Evolutionary conservation across 2,888 invertebrate genomes (phyloP), one percentile per base, ranked within the genome.

Genomic region (Cryptocephalus moraei): DNA sequence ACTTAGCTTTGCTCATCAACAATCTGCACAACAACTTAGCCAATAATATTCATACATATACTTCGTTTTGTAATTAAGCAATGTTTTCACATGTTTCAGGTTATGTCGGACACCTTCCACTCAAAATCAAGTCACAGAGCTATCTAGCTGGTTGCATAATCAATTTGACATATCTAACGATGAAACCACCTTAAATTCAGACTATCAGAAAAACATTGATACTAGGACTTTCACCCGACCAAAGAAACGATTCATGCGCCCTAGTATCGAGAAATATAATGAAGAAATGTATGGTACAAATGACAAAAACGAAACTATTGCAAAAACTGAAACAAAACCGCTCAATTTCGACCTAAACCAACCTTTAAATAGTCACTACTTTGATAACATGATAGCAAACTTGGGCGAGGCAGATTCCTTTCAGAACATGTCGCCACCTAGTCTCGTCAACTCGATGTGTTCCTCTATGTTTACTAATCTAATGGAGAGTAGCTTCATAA

Each of bases 191-290:
- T 41, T 49, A 39, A 22, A 41, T 22, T 32, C 31, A 40, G 12
- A 36, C 3, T n/a, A 36, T 36, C 36, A 36, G 72, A 76, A 62
- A 75, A 71, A 73, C 51, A 78, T 84, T 59, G 83, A 84, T 62
- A 80, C 82, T 0, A 73, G 84, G 58, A 84, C 84, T 9, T 84
- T 79, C 65, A 83, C 83, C 44, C 75, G 78, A 56, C 81, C 82
- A 14, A 84, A 84, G 63, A 80, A 79, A 61, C 73, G 78, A 47
- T 66, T 70, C 9, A 72, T 67, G 33, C 73, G 82, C 48, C 78
- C 80, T 33, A 80, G 78, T 60, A 78, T 83, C 52, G 81, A 82
- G 50, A 74, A 63, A 46, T 68, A 62, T 48, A 62, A 65, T 48
- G 60, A 61, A 52, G 58, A 61, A 45, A 49, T 60, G 33, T 62